Evolutionary conservation across 2,888 invertebrate species (phyloP), one percentile per base, ranked within the genome.

Genomic region (Brachylomia viminalis): DNA sequence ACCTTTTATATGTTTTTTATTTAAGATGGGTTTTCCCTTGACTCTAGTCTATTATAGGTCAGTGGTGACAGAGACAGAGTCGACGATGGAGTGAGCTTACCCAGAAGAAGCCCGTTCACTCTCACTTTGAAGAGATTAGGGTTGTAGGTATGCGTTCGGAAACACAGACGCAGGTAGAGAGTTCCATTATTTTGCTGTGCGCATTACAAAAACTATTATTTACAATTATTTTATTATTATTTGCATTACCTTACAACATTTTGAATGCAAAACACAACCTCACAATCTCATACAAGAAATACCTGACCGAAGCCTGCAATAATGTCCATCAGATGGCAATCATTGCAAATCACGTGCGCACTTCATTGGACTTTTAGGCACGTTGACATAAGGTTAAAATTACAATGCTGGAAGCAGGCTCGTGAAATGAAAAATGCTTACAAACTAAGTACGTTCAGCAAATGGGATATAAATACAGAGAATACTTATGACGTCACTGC

Each of bases 251-350:
- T n/a, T n/a, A n/a, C n/a, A n/a, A n/a, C n/a, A 38, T 59, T 59
- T 59, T 71, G 17, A n/a, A 71, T 61, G 49, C 72, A 30, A 52
- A 74, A 74, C n/a, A 33, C 20, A 54, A 54, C 45, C 17, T 13
- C 13, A 23, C 33, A 15, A 33, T 20, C n/a, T n/a, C 62, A 27
- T 3, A 33, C 1, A 17, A 1, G 1, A 75, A n/a, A 45, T 45
- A 72, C 30, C 15, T 27, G 27, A 27, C 5, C 11, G 17, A 38
- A 62, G 17, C 54, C 23, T 42, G 42, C 54, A 62, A 73, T 73
- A 8, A 54, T 8, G 8, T 45, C 33, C 30, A 13, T 45, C 33
- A 38, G 33, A 33, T 54, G 33, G 47, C 23, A 23, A 27, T 2
- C 23, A 75, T 47, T 54, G 54, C 27, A 73, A 75, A 62, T 56